phyloP scores from a whole-genome alignment of 2,797 vertebrate genomes.

The Hyperoplus immaculatus region DNA sequence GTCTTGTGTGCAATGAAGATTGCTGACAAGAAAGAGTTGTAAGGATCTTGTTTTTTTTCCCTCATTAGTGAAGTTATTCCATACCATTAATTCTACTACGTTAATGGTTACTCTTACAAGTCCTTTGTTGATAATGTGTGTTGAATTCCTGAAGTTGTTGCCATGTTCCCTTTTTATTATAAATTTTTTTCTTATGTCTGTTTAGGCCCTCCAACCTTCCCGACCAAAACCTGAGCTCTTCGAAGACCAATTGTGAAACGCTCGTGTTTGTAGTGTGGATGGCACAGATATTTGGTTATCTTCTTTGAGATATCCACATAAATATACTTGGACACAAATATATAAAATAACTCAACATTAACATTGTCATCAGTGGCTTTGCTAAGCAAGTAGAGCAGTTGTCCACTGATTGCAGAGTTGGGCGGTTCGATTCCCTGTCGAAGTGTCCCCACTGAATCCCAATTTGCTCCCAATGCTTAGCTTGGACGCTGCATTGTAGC shows the following conservation, averaged over 20 bases:
- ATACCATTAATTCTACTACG: background rate
- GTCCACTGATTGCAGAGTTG: too few relatives aligned
- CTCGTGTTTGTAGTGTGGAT: background rate
- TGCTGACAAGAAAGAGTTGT: slow-evolving; percentile 17
- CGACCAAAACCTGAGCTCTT: background rate
- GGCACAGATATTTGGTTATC: background rate
- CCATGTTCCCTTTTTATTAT: background rate
- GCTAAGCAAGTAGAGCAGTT: too few relatives aligned
- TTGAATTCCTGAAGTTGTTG: background rate
- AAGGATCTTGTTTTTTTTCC: slow-evolving; percentile 1
- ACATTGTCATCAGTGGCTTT: too few relatives aligned
- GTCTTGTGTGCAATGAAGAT: background rate
- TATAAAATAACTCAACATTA: background rate
- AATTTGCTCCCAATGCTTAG: too few relatives aligned
- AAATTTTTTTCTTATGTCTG: background rate
- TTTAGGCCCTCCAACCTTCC: background rate
- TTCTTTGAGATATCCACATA: background rate
- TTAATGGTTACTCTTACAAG: background rate
- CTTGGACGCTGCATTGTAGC: too few relatives aligned
- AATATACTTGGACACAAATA: background rate
- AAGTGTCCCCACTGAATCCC: too few relatives aligned
- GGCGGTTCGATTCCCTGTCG: too few relatives aligned
- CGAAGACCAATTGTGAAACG: background rate
- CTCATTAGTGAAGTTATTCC: slow-evolving; percentile 5
- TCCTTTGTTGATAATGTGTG: slow-evolving; percentile 2